Conservation (phyloP, 2,888 invertebrate genomes). For the Artemia sinica region DNA sequence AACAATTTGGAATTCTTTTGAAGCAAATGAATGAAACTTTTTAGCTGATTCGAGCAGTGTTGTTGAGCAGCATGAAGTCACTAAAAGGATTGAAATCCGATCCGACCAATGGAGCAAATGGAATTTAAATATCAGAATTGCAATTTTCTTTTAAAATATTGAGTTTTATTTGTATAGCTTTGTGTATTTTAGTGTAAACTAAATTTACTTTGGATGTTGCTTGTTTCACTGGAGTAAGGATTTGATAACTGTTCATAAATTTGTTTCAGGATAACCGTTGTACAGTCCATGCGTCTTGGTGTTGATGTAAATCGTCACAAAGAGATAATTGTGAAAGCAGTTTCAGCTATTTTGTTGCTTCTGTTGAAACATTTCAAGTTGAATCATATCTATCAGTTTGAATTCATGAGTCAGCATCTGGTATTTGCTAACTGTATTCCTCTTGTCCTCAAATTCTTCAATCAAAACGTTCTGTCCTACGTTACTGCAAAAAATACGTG, state of each 20-base stretch:
- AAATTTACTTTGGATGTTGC: too few relatives aligned
- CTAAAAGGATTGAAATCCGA: too few relatives aligned
- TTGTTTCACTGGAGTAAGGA: too few relatives aligned
- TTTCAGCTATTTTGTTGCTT: slow-evolving; percentile 69
- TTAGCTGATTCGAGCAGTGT: too few relatives aligned
- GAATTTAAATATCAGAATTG: too few relatives aligned
- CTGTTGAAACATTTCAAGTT: slow-evolving; percentile 90
- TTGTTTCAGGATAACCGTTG: slow-evolving; percentile 54
- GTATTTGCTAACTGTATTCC: slow-evolving; percentile 99
- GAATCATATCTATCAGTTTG: slow-evolving; percentile 97
- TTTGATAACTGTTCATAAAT: slow-evolving; percentile 3
- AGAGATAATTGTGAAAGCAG: slow-evolving; percentile 83
- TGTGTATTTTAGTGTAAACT: too few relatives aligned
- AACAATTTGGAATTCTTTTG: too few relatives aligned
- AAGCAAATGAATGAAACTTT: too few relatives aligned
- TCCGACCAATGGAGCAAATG: too few relatives aligned
- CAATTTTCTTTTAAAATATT: too few relatives aligned
- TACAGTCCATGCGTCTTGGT: slow-evolving; percentile 83
- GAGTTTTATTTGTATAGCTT: too few relatives aligned
- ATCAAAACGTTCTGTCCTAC: slow-evolving; percentile 88
- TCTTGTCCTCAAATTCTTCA: slow-evolving; percentile 90
- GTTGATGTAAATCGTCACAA: slow-evolving; percentile 97
- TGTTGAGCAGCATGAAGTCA: too few relatives aligned
- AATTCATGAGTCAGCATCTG: slow-evolving; percentile 94
- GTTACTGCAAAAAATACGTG: slow-evolving; percentile 78